phyloP scores from a whole-genome alignment of 2,888 invertebrate species.

The Phaedon cochleariae region DNA sequence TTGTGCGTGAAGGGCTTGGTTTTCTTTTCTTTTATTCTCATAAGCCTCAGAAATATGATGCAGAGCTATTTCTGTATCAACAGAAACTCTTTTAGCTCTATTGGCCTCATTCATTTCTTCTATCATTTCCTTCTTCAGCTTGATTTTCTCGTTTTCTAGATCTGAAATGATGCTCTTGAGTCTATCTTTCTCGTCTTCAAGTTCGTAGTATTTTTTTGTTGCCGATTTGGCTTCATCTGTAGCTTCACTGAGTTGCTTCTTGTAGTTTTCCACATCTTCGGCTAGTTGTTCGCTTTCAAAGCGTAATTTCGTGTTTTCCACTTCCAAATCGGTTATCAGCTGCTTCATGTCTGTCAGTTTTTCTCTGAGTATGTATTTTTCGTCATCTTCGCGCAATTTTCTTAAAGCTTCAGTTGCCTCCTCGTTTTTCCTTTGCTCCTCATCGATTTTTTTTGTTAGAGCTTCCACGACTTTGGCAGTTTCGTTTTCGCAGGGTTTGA shows the following conservation, averaged over 20 bases:
- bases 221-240: slow-evolving; percentile 35
- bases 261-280: slow-evolving; percentile 42
- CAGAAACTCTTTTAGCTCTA: slow-evolving; percentile 44
- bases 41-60: slow-evolving; percentile 48
- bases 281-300: slow-evolving; percentile 42
- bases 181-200: slow-evolving; percentile 44
- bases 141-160: slow-evolving; percentile 44
- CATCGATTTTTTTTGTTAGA: slow-evolving; percentile 41
- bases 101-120: slow-evolving; percentile 49
- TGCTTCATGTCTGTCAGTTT: slow-evolving; percentile 46
- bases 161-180: slow-evolving; percentile 42
- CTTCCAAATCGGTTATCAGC: slow-evolving; percentile 44
- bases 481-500: slow-evolving; percentile 37
- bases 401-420: slow-evolving; percentile 42
- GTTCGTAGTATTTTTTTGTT: slow-evolving; percentile 34
- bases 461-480: slow-evolving; percentile 33
- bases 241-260: slow-evolving; percentile 38
- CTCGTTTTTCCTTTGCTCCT: slow-evolving; percentile 41
- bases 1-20: slow-evolving; percentile 38
- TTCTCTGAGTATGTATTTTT: slow-evolving; percentile 44
- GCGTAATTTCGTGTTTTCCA: slow-evolving; percentile 47
- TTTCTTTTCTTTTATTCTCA: slow-evolving; percentile 45
- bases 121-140: slow-evolving; percentile 47
- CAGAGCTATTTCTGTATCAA: slow-evolving; percentile 46
- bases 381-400: slow-evolving; percentile 45